Base-by-base conservation (phyloP, 92 coral and sea anemone genomes). In the Umimayanthus kanabou region DNA sequence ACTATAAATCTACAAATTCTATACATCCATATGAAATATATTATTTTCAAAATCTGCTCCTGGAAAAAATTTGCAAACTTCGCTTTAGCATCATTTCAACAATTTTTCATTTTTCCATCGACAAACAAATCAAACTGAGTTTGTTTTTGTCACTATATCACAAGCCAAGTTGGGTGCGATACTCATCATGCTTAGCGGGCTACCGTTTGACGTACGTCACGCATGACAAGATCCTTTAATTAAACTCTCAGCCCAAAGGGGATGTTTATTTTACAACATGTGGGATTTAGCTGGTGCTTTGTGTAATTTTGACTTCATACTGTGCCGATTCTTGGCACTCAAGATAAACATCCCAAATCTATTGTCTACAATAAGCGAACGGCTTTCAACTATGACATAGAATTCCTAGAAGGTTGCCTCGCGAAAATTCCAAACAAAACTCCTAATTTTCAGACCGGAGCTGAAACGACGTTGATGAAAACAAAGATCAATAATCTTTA, bases 241-340 rank as follows among this genome's bases (percentile, higher is more conserved):
- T 9, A 81, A 81, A 39, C 82, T 16, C 64, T 82, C 43, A 16
- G 42, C 28, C 45, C 45, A 43, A 40, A 15, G 42, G 45, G 20
- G 23, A 69, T 83, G 69, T 83, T 70, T 83, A 18, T 45, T 70
- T 69, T 69, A 39, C 26, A 16, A 47, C 43, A 83, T 13, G 78
- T 43, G 64, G 29, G 84, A 80, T 28, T 80, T 50, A 77, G 22
- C 40, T 25, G 16, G 39, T 30, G 10, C 37, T 81, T 81, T 83
- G 87, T 70, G 65, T 10, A 26, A 83, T 13, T 69, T 30, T 70
- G 39, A 72, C 33, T 28, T 43, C 77, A 83, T 43, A 83, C 85
- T 66, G 85, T 65, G 53, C 18, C 28, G 15, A 45, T 82, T 69
- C 58, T 23, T 9, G 47, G 30, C 70, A 11, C n/a, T 61, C 0